Evolutionary conservation across 2,888 invertebrate species (phyloP), one percentile per base, ranked within the genome.

Genomic region (Nezara viridula): DNA sequence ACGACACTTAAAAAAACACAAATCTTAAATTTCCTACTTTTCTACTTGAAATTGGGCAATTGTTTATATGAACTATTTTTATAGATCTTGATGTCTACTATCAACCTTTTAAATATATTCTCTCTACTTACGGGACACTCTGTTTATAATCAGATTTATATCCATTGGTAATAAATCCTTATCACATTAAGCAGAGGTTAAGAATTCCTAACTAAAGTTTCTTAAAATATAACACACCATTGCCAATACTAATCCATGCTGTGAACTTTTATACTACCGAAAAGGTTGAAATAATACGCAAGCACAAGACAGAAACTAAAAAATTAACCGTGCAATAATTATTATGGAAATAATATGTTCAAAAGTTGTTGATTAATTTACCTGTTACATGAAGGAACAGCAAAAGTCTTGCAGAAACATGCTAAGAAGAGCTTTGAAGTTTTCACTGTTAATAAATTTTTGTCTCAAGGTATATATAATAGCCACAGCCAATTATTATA

Each of bases 321-420:
- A 5, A 81, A 81, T 44, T 40, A 77, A 40, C 44, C 81, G 44
- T 81, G 81, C 81, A 81, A 14, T n/a, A n/a, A 81, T 44, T 44
- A 44, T 14, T 47, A 81, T 44, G 44, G n/a, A 81, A 81, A 44
- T 81, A 81, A 81, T 81, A 73, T 19, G 37, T 73, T 73, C 81
- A 44, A 16, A 47, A 37, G 27, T 81, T 81, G n/a, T 81, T 47
- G n/a, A n/a, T 44, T 47, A 81, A 81, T 81, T 81, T 81, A 81
- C 81, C 81, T 81, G 81, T 47, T 44, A 73, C 37, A 81, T 81
- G 81, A 81, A 81, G 81, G 81, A 81, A 81, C 24, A 44, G 44
- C 81, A 44, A 81, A 81, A 81, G 24, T 44, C 81, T 81, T 81
- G 44, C 81, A 81, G 81, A 81, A 44, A 81, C 44, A 81, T 81